Base-by-base conservation (phyloP, 2,888 invertebrate genomes). In the Drosophila niveifrons region DNA sequence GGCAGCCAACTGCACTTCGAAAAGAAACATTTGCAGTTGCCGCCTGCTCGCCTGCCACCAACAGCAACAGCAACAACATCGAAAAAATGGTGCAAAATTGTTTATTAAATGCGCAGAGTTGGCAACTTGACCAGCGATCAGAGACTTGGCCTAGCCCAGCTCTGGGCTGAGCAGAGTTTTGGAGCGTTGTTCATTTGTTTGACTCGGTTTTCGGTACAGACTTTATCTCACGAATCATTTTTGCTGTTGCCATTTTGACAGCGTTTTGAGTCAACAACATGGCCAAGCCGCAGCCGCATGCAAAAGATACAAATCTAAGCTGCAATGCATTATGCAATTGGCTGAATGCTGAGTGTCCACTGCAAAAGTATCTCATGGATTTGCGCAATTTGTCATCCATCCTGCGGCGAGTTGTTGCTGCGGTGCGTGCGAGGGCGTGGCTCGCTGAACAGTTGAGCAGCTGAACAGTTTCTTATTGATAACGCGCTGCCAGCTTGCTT, bases 371-470 rank as follows among this genome's bases (percentile, higher is more conserved):
- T 89, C 90, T 87, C 90, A 90, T 90, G 90, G 78, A 87, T 88
- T 90, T 90, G 84, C 89, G 88, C 90, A 90, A 90, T 90, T 90
- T 90, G 90, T 90, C 90, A 90, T 88, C 81, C 89, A 89, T 89
- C 86, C 86, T 75, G 79, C 61, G 61, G 71, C 66, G 62, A 48
- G 44, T 63, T 29, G 75, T 56, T 58, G 67, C 61, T 56, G 11
- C 61, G 66, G 79, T 78, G 78, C 76, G 80, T 83, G 80, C 70
- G 82, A 75, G 83, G 83, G 87, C 87, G 82, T 84, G 87, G 84
- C 72, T 18, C 57, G 55, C 52, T 61, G 58, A 74, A 77, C 80
- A 76, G 56, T 53, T 58, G 63, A 74, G 6, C 11, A 36, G 36
- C n/a, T 23, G 23, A 23, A 77, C 80, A 76, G 73, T 82, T 82